phyloP scores from a whole-genome alignment of 2,113 vertebrate species.

The Ammospiza caudacuta region DNA sequence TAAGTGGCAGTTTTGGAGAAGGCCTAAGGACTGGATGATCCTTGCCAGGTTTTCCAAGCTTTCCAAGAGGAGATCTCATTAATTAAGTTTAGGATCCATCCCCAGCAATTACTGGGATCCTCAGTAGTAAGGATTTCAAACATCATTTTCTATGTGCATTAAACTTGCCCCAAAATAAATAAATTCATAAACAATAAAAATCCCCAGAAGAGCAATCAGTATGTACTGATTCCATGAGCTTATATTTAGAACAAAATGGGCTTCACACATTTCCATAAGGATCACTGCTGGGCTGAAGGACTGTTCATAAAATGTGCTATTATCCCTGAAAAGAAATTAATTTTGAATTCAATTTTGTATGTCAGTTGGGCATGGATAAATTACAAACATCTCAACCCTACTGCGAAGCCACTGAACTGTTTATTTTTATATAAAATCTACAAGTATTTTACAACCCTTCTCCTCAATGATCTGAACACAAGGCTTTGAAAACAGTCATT shows the following conservation, averaged over 20 bases:
- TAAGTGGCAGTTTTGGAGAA: background rate
- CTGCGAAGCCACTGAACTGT: background rate
- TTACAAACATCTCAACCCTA: background rate
- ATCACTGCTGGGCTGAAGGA: background rate
- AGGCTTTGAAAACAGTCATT: background rate
- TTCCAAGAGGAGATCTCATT: background rate
- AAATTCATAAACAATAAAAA: background rate
- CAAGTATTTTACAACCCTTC: background rate
- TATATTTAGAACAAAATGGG: background rate
- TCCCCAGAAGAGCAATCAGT: background rate
- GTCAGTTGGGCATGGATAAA: background rate
- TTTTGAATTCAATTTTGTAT: background rate
- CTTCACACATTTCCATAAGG: background rate
- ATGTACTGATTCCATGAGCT: background rate
- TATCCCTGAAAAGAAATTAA: background rate
- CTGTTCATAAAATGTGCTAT: background rate
- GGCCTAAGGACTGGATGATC: accelerated
- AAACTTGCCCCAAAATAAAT: background rate
- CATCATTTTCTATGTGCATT: background rate
- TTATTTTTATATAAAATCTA: background rate
- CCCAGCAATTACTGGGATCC: background rate
- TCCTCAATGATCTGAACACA: background rate
- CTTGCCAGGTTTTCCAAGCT: background rate
- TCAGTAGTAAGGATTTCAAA: background rate
- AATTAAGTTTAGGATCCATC: background rate